Evolutionary conservation across 2,113 vertebrate genomes (phyloP).

Genomic region (Ictidomys tridecemlineatus): DNA sequence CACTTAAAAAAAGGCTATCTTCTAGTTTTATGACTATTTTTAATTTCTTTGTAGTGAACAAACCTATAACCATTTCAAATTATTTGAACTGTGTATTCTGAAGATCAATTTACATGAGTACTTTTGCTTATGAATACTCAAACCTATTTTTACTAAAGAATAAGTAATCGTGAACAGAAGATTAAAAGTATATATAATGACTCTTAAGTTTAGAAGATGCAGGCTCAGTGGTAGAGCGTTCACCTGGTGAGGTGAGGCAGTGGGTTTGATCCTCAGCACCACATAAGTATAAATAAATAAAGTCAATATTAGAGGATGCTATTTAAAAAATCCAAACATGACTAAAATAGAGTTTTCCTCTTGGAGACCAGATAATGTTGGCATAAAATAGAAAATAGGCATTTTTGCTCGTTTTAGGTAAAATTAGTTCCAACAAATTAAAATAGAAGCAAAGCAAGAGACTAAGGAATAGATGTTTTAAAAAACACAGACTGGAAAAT

Average conservation of each 20-base stretch:
- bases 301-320: background rate
- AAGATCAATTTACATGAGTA: conserved; percentile 3
- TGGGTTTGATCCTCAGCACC: no score
- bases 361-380: conserved; percentile 28
- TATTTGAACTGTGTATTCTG: conserved; percentile 32
- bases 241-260: no score
- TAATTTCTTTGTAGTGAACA: conserved; percentile 17
- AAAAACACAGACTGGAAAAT: conserved; percentile 41
- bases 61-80: conserved; percentile 23
- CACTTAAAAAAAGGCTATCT: no score
- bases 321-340: conserved; percentile 51
- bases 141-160: conserved; percentile 63
- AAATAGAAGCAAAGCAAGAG: conserved; percentile 52
- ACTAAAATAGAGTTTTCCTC: conserved; percentile 56
- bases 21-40: conserved; percentile 13
- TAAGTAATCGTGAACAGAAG: conserved; percentile 1
- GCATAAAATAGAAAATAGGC: conserved; percentile 43
- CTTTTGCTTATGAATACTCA: background rate
- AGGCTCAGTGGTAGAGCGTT: no score
- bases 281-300: no score
- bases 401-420: conserved; percentile 25
- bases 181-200: conserved; percentile 32
- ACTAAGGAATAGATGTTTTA: conserved; percentile 20
- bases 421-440: conserved; percentile 63
- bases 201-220: conserved; percentile 52